Conservation (phyloP, 2,113 vertebrate species). For the Albula goreensis region DNA sequence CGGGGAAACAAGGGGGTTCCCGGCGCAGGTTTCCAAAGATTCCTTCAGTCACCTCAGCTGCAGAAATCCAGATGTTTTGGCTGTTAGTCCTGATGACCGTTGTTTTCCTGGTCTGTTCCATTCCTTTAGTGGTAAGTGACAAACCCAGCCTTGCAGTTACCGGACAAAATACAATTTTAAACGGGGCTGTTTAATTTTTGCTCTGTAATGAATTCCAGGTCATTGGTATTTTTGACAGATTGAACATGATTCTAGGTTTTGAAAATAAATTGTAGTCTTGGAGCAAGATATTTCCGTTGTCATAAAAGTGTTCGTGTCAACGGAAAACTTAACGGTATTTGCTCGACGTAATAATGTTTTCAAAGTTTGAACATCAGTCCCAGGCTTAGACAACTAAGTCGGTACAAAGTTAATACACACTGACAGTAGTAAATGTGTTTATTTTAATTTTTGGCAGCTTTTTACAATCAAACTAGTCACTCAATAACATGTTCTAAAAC, state of each 20-base stretch:
- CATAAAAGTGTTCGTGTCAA: no score
- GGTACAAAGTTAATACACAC: no score
- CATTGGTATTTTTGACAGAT: no score
- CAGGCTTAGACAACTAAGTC: background rate
- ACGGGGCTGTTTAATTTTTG: background rate
- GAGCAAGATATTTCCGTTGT: no score
- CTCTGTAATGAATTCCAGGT: no score
- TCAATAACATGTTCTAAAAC: no score
- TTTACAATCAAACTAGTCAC: no score
- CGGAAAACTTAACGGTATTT: no score
- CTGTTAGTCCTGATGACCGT: slow-evolving; percentile 75
- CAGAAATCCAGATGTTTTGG: slow-evolving; percentile 78
- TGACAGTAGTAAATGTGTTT: no score
- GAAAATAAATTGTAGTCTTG: no score
- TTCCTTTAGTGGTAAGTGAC: slow-evolving; percentile 73
- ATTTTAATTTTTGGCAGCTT: background rate
- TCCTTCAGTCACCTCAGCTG: slow-evolving; percentile 64
- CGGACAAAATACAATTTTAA: background rate
- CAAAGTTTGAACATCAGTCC: background rate
- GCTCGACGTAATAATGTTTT: no score
- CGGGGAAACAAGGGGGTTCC: slow-evolving; percentile 53
- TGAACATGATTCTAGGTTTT: no score
- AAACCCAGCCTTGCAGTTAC: background rate
- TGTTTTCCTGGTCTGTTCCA: slow-evolving; percentile 76
- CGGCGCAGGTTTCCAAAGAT: slow-evolving; percentile 66